These are phyloP conservation scores for Holcopasites calliopsidis DNA, from an alignment of 1,140 invertebrate genomes.

Conservation along the genomic window DNA sequence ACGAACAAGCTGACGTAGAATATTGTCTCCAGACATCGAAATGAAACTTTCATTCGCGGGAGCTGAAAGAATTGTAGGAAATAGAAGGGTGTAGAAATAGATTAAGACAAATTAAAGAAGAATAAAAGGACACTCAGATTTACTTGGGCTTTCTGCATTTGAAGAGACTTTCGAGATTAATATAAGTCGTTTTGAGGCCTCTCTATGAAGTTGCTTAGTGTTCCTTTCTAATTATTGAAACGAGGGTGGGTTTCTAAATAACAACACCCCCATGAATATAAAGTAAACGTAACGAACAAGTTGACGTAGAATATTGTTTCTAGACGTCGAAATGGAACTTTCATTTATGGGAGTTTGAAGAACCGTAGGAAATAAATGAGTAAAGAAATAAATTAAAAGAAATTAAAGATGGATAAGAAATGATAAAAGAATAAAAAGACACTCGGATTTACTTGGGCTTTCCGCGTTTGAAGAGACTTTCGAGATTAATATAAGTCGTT, in stretches of 20 bases:
- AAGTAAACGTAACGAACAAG: neutral
- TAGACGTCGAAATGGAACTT: neutral
- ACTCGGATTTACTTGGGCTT: neutral
- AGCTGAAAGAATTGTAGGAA: neutral
- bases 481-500: too few species aligned
- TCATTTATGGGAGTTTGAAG: neutral
- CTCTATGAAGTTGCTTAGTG: too few species aligned
- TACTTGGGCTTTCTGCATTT: neutral
- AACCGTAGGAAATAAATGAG: neutral
- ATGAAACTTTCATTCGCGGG: neutral
- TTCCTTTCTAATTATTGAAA: too few species aligned
- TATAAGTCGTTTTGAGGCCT: too few species aligned
- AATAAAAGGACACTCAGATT: too few species aligned
- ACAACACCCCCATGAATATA: slow-evolving; percentile 16
- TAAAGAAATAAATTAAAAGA: neutral
- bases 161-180: too few species aligned
- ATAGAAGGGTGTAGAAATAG: neutral
- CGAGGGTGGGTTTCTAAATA: slow-evolving; percentile 1
- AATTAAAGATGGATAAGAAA: too few species aligned
- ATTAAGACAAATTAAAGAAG: neutral
- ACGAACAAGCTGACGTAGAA: neutral
- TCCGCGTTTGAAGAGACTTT: too few species aligned
- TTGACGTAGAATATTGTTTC: neutral
- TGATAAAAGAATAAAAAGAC: too few species aligned
- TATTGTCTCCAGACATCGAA: neutral